These are phyloP conservation scores for Norana najaformis DNA, from an alignment of 2,888 invertebrate species.

Conservation along the genomic window DNA sequence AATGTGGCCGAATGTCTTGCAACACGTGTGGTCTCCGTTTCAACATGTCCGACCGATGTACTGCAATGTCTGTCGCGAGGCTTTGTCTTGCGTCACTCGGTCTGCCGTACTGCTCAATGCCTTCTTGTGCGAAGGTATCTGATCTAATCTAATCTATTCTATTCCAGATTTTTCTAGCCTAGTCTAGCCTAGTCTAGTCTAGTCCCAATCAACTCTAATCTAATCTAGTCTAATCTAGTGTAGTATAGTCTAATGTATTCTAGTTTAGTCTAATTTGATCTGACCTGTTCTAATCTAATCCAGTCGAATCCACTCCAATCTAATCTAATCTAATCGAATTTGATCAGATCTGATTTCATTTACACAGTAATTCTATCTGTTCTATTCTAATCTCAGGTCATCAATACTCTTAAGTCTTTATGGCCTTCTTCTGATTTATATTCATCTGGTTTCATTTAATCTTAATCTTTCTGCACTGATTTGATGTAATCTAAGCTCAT, in stretches of 20 bases:
- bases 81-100: slow-evolving; percentile 81
- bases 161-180: no score
- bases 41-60: slow-evolving; percentile 75
- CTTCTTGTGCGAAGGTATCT: slow-evolving; percentile 31
- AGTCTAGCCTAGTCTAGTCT: no score
- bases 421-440: no score
- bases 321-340: background rate
- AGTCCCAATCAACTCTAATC: no score
- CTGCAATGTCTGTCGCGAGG: slow-evolving; percentile 94
- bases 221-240: no score
- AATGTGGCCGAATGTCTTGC: slow-evolving; percentile 15
- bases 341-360: no score
- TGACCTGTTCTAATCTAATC: background rate
- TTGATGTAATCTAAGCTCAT: background rate
- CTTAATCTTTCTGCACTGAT: background rate
- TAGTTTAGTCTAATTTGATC: no score
- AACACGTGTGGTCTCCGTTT: slow-evolving; percentile 10
- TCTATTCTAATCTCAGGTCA: no score
- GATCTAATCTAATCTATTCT: background rate
- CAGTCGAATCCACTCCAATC: background rate
- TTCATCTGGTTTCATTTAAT: background rate
- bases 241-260: no score
- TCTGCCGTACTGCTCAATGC: slow-evolving; percentile 29
- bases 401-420: no score
- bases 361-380: background rate